A percentile compares a stretch with the other conserved stretches of the same genome.
Conservation (phyloP, 1,140 invertebrate genomes). For the silkworm (Bombyx mori) region ASM3026992v2 NC_085110.1:4619501-4620000, state of each 20-base stretch:
- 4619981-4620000: conserved; percentile 82
- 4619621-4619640: conserved; percentile 50
- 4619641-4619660: too few relatives aligned
- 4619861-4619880: conserved; percentile 74
- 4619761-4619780: too few relatives aligned
- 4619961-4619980: conserved; percentile 79
- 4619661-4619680: too few relatives aligned
- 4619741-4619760: too few relatives aligned
- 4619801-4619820: too few relatives aligned
- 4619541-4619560: conserved; percentile 74
- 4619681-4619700: too few relatives aligned
- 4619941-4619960: conserved; percentile 69
- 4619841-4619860: conserved; percentile 56
- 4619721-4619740: too few relatives aligned
- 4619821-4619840: not conserved
- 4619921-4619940: conserved; percentile 64
- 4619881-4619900: conserved; percentile 82
- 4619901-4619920: conserved; percentile 76
- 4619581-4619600: conserved; percentile 80
- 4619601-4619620: conserved; percentile 74
- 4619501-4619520: conserved; percentile 73
- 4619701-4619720: too few relatives aligned
- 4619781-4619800: too few relatives aligned
- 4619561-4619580: conserved; percentile 84
- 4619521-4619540: conserved; percentile 16